Evolutionary conservation across 2,888 invertebrate species (phyloP).

Genomic region (Dastarcus helophoroides): DNA sequence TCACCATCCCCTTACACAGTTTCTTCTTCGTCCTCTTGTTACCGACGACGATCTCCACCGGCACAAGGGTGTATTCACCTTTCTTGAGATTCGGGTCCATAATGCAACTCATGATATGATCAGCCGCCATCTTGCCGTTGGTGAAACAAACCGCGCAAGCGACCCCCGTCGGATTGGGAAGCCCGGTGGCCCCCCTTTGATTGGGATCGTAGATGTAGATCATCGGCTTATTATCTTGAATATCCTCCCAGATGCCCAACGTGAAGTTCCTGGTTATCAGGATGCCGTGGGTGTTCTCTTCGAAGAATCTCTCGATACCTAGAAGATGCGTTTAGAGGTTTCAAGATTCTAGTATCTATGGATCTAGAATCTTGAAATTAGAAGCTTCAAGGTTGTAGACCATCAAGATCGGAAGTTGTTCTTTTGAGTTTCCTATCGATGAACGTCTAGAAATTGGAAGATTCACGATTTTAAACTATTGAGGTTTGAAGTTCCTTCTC

Average conservation of each 20-base stretch:
- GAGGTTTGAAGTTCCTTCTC: too few species aligned
- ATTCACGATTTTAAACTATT: too few species aligned
- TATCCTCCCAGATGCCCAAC: conserved; percentile 44
- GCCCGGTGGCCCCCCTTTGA: conserved; percentile 36
- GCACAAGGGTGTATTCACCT: conserved; percentile 35
- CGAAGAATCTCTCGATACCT: conserved; percentile 47
- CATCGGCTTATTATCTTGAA: conserved; percentile 38
- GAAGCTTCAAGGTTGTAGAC: too few species aligned
- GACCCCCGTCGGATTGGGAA: conserved; percentile 32
- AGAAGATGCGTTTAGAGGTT: conserved; percentile 16
- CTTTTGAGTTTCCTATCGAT: too few species aligned
- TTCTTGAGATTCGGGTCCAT: conserved; percentile 33
- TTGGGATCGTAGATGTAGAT: conserved; percentile 51
- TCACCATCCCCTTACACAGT: too few species aligned
- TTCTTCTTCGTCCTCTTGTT: conserved; percentile 3
- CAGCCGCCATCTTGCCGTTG: conserved; percentile 39
- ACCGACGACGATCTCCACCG: conserved; percentile 31
- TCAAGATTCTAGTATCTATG: too few species aligned
- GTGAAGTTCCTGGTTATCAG: conserved; percentile 36
- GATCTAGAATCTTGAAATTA: too few species aligned
- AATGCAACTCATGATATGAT: conserved; percentile 43
- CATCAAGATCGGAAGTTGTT: too few species aligned
- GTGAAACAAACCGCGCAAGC: conserved; percentile 44
- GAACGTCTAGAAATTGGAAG: too few species aligned
- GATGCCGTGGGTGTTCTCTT: conserved; percentile 43